Base-by-base conservation (phyloP, 2,888 invertebrate species). In the Drosophila pseudotakahashii region DNA sequence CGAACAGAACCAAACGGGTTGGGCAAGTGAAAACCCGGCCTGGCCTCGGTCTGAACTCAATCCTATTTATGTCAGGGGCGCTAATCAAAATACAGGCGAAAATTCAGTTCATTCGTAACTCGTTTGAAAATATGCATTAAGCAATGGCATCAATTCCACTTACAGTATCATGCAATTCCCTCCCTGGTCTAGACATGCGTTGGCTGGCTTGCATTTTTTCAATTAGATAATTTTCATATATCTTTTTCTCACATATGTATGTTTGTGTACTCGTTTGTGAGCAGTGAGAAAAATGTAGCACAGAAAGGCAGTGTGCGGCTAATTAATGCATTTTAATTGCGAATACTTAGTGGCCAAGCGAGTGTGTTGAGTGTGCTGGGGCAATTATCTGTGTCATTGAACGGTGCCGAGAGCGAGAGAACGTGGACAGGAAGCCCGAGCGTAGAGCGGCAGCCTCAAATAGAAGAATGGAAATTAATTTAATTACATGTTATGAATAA, bases 271-370 rank as follows among this genome's bases (percentile, higher is more conserved):
- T 11, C 14, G 2, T 41, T 9, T 41, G 51, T 45, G 48, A 51
- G 63, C 32, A 51, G 63, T 63, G 54, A 71, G 53, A 64, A 81
- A 74, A 75, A 84, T 80, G 89, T 84, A 78, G 74, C 73, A 69
- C 85, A 89, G 78, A 77, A 73, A 88, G 73, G 73, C 79, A 84
- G 68, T 73, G 76, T 76, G 71, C 71, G 60, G 62, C 51, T 78
- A 89, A 87, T 82, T 83, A 89, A 87, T 84, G 88, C 76, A 78
- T 60, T 82, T 89, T 84, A 89, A 84, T 82, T 87, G 67, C 68
- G 32, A 67, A 55, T 66, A 54, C 48, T 53, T 50, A 32, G 44
- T 50, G 72, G 41, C 7, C 61, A 61, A 41, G 41, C 41, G 47
- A 60, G 70, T 55, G 41, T 48, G 52, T 60, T 60, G 82, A 66